Evolutionary conservation across 2,797 vertebrate genomes (phyloP).

Genomic region (Alauda arvensis): DNA sequence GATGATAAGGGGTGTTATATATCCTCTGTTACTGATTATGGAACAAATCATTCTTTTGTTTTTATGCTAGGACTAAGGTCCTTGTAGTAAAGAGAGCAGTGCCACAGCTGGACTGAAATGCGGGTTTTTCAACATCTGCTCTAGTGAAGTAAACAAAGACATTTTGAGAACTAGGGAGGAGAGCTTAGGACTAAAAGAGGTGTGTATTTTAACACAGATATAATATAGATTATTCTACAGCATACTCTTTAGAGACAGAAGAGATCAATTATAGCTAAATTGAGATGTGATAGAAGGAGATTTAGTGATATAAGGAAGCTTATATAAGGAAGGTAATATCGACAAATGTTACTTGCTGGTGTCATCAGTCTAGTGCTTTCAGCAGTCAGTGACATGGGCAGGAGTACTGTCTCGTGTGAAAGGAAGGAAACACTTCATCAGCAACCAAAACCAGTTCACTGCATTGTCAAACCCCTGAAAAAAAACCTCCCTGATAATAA

Average conservation of each 20-base stretch:
- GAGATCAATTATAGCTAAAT: slow-evolving; percentile 54
- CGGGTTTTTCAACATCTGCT: background rate
- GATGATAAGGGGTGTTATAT: background rate
- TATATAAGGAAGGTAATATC: slow-evolving; percentile 36
- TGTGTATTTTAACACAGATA: background rate
- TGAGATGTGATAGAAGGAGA: slow-evolving; percentile 36
- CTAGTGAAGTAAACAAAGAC: background rate
- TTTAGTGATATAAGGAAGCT: slow-evolving; percentile 28
- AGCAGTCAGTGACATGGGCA: background rate
- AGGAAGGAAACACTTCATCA: background rate
- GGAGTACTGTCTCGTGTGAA: background rate
- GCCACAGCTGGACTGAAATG: background rate
- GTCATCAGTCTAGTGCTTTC: background rate
- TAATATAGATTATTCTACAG: slow-evolving; percentile 19
- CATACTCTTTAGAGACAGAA: slow-evolving; percentile 11
- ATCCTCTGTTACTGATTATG: background rate
- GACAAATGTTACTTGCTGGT: background rate
- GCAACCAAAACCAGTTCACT: background rate
- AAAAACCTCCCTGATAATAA: fast-evolving
- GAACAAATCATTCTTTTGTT: background rate
- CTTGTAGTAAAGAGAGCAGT: background rate
- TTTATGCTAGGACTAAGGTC: background rate
- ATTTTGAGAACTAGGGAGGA: background rate
- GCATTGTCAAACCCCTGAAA: background rate
- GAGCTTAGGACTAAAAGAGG: background rate